Evolutionary conservation across 2,797 vertebrate genomes (phyloP), one percentile per base, ranked within the genome.

Genomic region (Dallia pectoralis): DNA sequence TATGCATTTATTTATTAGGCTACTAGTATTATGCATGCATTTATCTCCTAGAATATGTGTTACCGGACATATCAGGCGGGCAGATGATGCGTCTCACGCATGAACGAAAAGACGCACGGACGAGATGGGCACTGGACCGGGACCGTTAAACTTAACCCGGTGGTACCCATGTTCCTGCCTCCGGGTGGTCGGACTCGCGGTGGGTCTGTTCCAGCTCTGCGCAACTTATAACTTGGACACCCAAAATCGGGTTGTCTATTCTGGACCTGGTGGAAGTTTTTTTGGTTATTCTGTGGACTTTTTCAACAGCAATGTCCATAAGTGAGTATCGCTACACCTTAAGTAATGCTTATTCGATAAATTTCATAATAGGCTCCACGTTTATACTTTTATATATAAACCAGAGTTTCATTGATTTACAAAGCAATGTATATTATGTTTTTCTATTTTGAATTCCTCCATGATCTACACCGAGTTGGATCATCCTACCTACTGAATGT

Each of bases 211-310:
- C 15, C 85, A 85, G 67, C 74, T 88, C 2, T 88, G 88, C 74
- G 72, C 81, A 67, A 90, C 91, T 44, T 95, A 95, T 88, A 96
- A 95, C 77, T 56, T 95, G 81, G 94, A 95, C 82, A 71, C 87
- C 29, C 89, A 94, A 85, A 76, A 77, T n/a, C 92, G 93, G 16
- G 82, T 84, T 0, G 87, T 89, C 33, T 93, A 94, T 82, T 78
- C 80, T 0, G 94, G 95, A 81, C 88, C 93, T 7, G 81, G n/a
- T 4, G 91, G 92, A 2, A 95, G 93, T 89, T 89, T 93, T 16
- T 96, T 95, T 73, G 94, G 95, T 25, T 96, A 94, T 77, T 93
- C 94, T 0, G 89, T 95, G 85, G 94, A 95, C 70, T 95, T 95
- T 80, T 93, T 94, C 86, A 85, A 85, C 70, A 83, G 84, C 0